Evolutionary conservation across 2,888 invertebrate genomes (phyloP).

Genomic region (Meta bourneti): DNA sequence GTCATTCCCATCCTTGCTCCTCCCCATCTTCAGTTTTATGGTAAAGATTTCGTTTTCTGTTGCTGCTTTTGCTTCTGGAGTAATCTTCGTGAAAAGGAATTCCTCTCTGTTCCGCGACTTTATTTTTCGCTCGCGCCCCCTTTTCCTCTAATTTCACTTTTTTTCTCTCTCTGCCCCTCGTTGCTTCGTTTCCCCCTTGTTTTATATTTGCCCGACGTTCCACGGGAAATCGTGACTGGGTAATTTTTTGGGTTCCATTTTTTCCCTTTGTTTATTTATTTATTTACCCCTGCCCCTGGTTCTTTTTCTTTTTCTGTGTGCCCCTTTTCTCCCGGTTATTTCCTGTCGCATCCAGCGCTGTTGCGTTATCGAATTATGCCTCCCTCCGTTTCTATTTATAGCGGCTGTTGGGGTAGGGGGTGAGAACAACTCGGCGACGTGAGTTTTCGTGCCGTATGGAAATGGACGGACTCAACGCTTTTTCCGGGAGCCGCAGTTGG

Average conservation of each 20-base stretch:
- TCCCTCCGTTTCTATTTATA: slow-evolving; percentile 35
- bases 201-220: neutral
- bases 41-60: slow-evolving; percentile 62
- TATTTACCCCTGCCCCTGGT: neutral
- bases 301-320: neutral
- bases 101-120: slow-evolving; percentile 44
- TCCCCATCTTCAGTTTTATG: slow-evolving; percentile 53
- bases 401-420: neutral
- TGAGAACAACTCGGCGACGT: too few relatives aligned
- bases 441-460: neutral
- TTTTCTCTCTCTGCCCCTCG: slow-evolving; percentile 24
- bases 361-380: slow-evolving; percentile 41
- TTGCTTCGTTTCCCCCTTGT: neutral
- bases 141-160: neutral
- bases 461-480: neutral
- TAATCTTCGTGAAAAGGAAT: slow-evolving; percentile 61
- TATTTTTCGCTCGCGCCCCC: slow-evolving; percentile 28
- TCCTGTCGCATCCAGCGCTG: slow-evolving; percentile 7
- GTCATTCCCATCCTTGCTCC: slow-evolving; percentile 49
- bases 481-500: neutral
- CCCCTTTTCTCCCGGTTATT: slow-evolving; percentile 9
- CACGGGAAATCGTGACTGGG: slow-evolving; percentile 47
- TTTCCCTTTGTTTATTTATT: neutral
- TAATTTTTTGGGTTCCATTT: neutral
- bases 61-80: slow-evolving; percentile 13